Evolutionary conservation across 2,888 invertebrate species (phyloP), one percentile per base, ranked within the genome.

Genomic region (Furcula furcula): DNA sequence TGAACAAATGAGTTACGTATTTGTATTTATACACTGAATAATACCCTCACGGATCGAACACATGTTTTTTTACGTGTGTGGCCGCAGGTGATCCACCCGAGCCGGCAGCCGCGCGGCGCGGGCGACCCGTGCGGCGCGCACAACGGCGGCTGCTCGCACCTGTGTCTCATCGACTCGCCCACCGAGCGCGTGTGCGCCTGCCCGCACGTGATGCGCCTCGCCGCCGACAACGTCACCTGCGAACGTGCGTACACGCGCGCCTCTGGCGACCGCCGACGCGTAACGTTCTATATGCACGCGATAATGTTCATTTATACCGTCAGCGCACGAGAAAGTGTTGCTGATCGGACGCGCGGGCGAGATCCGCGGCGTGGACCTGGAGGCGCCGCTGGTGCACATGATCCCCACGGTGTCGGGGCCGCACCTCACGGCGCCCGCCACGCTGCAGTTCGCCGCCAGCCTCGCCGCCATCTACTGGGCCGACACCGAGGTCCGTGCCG

Each of bases 201-300:
- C 70, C 96, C 96, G 11, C 96, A 97, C 83, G 92, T 97, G 31
- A 96, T 95, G 94, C 92, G 94, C 23, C 85, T 97, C 15, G 90
- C 91, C 36, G 48, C 70, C 0, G 93, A 96, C 72, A 85, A 90
- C 35, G 83, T 79, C 54, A 62, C 66, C 15, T 71, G 76, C 57
- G 63, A 69, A 37, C 57, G 73, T 71, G 43, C 26, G 53, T 36
- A 19, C 9, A 6, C 6, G 0, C 13, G 1, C 16, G 10, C 7
- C 10, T 3, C 16, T 5, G n/a, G 7, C 15, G 4, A 4, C 7
- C 16, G 5, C 7, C 20, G 20, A 20, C 20, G 20, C 7, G n/a
- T n/a, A n/a, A n/a, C n/a, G n/a, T n/a, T n/a, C n/a, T 12, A 6
- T 11, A 20, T 7, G 20, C 20, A 4, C 20, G 2, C 20, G 20